Base-by-base conservation (phyloP, 2,797 vertebrate genomes). In the Enteromius afrohamiltoni region DNA sequence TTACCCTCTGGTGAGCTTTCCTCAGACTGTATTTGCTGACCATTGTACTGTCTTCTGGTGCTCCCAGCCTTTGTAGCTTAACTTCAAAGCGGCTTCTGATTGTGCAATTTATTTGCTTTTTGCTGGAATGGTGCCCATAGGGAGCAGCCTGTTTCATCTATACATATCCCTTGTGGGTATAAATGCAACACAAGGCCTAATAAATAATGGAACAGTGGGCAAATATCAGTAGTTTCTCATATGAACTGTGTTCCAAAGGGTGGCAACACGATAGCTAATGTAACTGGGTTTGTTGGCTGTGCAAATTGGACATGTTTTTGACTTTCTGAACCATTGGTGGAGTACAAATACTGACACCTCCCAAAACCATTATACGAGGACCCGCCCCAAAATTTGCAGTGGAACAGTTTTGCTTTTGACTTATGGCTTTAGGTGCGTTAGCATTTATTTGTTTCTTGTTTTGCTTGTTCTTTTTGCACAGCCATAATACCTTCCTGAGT, bases 51-150 rank as follows among this genome's bases (percentile, higher is more conserved):
- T 71, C 58, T 85, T 49, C 47, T 51, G 65, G 53, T 67, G 75
- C 77, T 73, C 31, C 40, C 53, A 53, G 31, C 34, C 78, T 86
- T 89, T 85, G 65, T 74, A 79, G 77, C 86, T 40, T 34, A 47
- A 83, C 85, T 86, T 89, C 77, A 89, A 86, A 89, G 80, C 29
- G 1, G 60, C 19, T 53, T 85, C 75, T 71, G 73, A 79, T 82
- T 86, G 62, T 76, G 62, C 62, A 9, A 51, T 87, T 83, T 77
- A 79, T 86, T 83, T 45, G 81, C 76, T 65, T 77, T 80, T 76
- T 58, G 68, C 68, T 82, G 60, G 73, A 85, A 65, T 51, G 21
- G 23, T 53, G 68, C 79, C 79, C 40, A 29, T 42, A 71, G 86
- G 77, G 75, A 83, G 14, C 29, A 65, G 67, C 60, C 77, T 70